A percentile compares a stretch with the other conserved stretches of the same genome.
phyloP scores from a whole-genome alignment of 2,888 invertebrate genomes.

The Agrilus cyanescens region DNA sequence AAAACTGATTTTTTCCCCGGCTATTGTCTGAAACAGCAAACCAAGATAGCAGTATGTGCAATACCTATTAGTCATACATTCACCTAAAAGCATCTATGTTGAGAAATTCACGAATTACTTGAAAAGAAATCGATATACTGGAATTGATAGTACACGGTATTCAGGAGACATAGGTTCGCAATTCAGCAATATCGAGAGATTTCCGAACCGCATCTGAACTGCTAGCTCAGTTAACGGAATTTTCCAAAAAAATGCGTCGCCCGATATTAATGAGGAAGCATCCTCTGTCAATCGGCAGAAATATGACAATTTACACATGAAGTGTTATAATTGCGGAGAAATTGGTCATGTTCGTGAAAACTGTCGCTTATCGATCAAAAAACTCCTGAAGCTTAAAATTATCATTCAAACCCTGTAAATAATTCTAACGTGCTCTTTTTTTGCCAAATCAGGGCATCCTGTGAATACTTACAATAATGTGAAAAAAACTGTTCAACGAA shows the following conservation, averaged over 20 bases:
- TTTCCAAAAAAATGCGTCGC: background rate
- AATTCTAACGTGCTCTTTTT: slow-evolving; percentile 5
- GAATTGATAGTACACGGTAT: slow-evolving; percentile 16
- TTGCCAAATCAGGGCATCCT: slow-evolving; percentile 8
- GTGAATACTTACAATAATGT: slow-evolving; percentile 6
- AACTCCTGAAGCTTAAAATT: too few species aligned
- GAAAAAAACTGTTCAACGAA: slow-evolving; percentile 8
- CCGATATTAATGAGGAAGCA: too few species aligned
- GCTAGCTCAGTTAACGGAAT: slow-evolving; percentile 9
- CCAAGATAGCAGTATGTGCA: slow-evolving; percentile 11
- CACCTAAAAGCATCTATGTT: slow-evolving; percentile 11
- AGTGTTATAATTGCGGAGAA: slow-evolving; percentile 8
- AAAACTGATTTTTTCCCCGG: slow-evolving; percentile 15
- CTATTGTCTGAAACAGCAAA: slow-evolving; percentile 12
- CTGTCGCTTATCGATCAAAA: slow-evolving; percentile 1
- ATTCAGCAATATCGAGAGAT: slow-evolving; percentile 1
- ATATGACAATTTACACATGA: background rate
- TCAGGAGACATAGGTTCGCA: slow-evolving; percentile 10
- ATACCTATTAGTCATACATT: slow-evolving; percentile 14
- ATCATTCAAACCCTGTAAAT: too few species aligned
- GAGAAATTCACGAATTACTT: slow-evolving; percentile 13
- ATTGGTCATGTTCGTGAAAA: slow-evolving; percentile 8
- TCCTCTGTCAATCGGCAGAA: background rate
- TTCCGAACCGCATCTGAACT: slow-evolving; percentile 11
- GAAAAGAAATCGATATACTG: slow-evolving; percentile 14